Base-by-base conservation (phyloP, 2,888 invertebrate genomes). In the Mesoligia furuncula region DNA sequence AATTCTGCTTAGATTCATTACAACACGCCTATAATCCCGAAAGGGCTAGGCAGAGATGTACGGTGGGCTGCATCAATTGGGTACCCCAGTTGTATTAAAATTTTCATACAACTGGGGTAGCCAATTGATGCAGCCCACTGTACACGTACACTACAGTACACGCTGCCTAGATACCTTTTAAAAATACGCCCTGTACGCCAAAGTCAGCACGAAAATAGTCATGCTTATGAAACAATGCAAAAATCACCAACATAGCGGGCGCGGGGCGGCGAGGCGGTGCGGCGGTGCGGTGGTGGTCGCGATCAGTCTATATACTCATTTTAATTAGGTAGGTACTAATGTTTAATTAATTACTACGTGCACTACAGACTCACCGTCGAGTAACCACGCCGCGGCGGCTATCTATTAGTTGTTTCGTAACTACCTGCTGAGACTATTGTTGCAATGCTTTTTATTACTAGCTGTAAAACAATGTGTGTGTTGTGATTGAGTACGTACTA, bases 331-430 rank as follows among this genome's bases (percentile, higher is more conserved):
- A 42, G 42, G 42, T 42, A 11, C 74, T 81, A 83, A 83, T 87
- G 76, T 77, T 87, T 75, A 87, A 85, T 80, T 83, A 86, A 83
- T 85, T 36, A 76, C 70, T 57, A 36, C 74, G 45, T 45, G 57
- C 42, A 42, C 42, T 45, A 27, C n/a, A 45, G 51, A 45, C 57
- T 59, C 36, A 4, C 20, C 20, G 57, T 69, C 54, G 67, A 39
- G 62, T 73, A 78, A 68, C 27, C 57, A n/a, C 57, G 15, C 42
- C 45, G 45, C 45, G 45, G 13, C 69, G 66, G 48, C 54, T 74
- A 68, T 65, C 45, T 74, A 4, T 62, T 36, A 59, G 61, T 57
- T 2, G 75, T 78, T 48, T 17, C 36, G 51, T 45, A 66, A 80
- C 69, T 36, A 31, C 36, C 36, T 67, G 66, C 59, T 59, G n/a